Evolutionary conservation across 1,140 invertebrate genomes (phyloP), one percentile per base, ranked within the genome.

Genomic region (Aphidius ervi): DNA sequence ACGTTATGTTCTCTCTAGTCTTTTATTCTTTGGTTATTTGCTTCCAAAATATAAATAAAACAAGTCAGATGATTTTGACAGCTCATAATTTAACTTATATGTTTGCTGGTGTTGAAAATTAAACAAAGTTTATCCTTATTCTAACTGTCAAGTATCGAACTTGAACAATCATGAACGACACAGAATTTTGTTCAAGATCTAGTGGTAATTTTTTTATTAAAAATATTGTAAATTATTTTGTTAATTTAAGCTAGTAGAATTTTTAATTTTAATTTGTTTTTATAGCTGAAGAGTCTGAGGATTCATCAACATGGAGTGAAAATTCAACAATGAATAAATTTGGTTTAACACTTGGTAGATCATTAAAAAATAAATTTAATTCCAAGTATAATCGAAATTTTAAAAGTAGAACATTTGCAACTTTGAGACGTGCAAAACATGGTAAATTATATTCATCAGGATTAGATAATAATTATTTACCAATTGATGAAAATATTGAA

Each of bases 401-500:
- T 31, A 62, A 62, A 52, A 63, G 37, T 31, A 31, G 23, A 31
- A 31, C 23, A 3, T 31, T 31, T 31, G 23, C 23, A 31, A 31
- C 23, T 31, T 31, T 31, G 4, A 31, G 23, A 31, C 23, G 23
- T 31, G 23, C 23, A 31, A 31, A 31, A 31, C 23, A 31, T 31
- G 23, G 23, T 31, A 31, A 31, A 31, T 31, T 31, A 31, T 31
- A 31, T 31, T 4, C 2, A 57, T 58, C 57, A 42, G 10, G 63
- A 58, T 56, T 59, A 23, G 58, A 55, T 5, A 6, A 48, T 6
- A 10, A 39, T 47, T 5, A 56, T 45, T 57, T 59, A 43, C 61
- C 65, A 39, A 56, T 73, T n/a, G 72, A 79, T 56, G 62, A 74
- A 10, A 73, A 78, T 67, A 78, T 77, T 45, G 76, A 82, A 46